phyloP scores from a whole-genome alignment of 2,113 vertebrate genomes.

The Empidonax alnorum region DNA sequence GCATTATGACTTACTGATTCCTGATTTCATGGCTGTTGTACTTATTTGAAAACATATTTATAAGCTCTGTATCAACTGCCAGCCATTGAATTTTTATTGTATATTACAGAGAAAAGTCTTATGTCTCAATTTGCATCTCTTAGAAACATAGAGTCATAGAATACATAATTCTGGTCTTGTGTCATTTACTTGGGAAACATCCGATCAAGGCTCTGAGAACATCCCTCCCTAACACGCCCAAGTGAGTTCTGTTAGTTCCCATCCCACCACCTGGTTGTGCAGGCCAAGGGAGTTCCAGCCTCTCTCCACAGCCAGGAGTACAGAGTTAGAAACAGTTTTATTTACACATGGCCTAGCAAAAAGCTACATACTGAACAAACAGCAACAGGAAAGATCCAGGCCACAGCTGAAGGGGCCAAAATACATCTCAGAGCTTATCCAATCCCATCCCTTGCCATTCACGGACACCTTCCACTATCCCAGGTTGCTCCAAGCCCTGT shows the following conservation, averaged over 20 bases:
- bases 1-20: slow-evolving; percentile 49
- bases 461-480: background rate
- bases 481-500: background rate
- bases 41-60: slow-evolving; percentile 67
- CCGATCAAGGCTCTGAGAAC: background rate
- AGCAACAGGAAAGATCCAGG: background rate
- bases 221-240: rapidly evolving
- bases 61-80: slow-evolving; percentile 47
- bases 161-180: background rate
- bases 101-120: slow-evolving; percentile 38
- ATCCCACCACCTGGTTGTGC: background rate
- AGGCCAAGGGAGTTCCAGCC: background rate
- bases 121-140: slow-evolving; percentile 55
- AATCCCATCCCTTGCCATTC: background rate
- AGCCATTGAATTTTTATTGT: slow-evolving; percentile 68
- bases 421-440: rapidly evolving
- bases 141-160: background rate
- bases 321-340: background rate
- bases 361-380: rapidly evolving
- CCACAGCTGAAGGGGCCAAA: background rate
- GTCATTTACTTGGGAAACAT: background rate
- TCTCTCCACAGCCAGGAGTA: background rate
- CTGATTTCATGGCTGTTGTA: slow-evolving; percentile 46
- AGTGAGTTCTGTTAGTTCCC: background rate
- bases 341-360: background rate